Conservation (phyloP, 2,888 invertebrate species). For the Lacanobia oleracea region DNA sequence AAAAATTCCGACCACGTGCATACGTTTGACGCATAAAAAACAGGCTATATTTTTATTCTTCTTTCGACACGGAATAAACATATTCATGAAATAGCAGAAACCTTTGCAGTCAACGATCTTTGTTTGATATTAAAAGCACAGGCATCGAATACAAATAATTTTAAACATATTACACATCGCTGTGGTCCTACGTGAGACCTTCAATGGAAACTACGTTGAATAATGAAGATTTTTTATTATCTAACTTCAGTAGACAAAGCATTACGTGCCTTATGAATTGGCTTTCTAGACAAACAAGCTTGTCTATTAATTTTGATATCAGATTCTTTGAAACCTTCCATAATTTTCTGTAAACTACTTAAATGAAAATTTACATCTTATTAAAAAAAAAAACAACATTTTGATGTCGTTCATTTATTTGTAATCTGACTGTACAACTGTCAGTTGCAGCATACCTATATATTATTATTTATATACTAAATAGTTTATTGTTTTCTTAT, state of each 20-base stretch:
- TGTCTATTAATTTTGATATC: constrained; percentile 6
- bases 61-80: constrained; percentile 32
- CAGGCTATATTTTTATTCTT: constrained; percentile 35
- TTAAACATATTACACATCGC: constrained; percentile 51
- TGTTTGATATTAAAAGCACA: constrained; percentile 50
- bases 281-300: constrained; percentile 32
- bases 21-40: constrained; percentile 32
- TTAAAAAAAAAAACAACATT: too few species aligned
- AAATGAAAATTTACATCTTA: too few species aligned
- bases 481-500: constrained; percentile 6
- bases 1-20: constrained; percentile 5
- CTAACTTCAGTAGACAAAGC: constrained; percentile 66
- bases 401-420: too few species aligned
- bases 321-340: background rate
- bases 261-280: constrained; percentile 46
- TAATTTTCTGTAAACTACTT: background rate
- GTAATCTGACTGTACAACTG: background rate
- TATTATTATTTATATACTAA: constrained; percentile 4
- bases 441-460: background rate
- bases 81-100: constrained; percentile 53
- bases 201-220: constrained; percentile 69
- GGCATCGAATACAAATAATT: constrained; percentile 60
- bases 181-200: constrained; percentile 65
- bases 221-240: constrained; percentile 68
- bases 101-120: constrained; percentile 53